Conservation (phyloP, 2,888 invertebrate genomes). For the Acronicta leporina region DNA sequence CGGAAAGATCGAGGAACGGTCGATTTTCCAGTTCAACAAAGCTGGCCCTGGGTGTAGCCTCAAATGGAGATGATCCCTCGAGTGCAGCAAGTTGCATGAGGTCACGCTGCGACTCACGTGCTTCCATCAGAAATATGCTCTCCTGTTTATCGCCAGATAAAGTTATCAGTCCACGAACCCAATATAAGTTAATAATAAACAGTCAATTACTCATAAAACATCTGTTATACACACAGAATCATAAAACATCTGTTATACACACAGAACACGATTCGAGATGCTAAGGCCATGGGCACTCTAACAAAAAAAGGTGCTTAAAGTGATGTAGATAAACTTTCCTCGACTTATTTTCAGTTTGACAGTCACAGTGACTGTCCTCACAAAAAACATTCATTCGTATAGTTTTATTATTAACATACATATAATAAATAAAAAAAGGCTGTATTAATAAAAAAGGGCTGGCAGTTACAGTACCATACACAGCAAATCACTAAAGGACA, state of each 20-base stretch:
- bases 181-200: neutral
- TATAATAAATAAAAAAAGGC: no score
- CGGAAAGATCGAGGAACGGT: constrained; percentile 71
- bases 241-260: neutral
- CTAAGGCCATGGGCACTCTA: no score
- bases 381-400: no score
- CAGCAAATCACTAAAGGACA: no score
- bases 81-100: constrained; percentile 81
- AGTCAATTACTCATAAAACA: neutral
- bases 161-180: constrained; percentile 3
- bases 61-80: constrained; percentile 59
- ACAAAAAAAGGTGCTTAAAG: no score
- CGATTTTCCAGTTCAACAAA: constrained; percentile 21
- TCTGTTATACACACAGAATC: neutral
- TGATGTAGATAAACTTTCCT: no score
- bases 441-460: no score
- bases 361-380: no score
- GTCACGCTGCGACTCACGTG: constrained; percentile 92
- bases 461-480: no score
- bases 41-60: constrained; percentile 17
- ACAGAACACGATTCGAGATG: no score
- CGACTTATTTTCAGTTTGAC: no score
- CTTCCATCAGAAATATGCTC: constrained; percentile 94
- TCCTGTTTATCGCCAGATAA: constrained; percentile 84
- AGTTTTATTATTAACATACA: no score